Evolutionary conservation across 2,113 vertebrate species (phyloP), one percentile per base, ranked within the genome.

Genomic region (Hemichromis elongatus): DNA sequence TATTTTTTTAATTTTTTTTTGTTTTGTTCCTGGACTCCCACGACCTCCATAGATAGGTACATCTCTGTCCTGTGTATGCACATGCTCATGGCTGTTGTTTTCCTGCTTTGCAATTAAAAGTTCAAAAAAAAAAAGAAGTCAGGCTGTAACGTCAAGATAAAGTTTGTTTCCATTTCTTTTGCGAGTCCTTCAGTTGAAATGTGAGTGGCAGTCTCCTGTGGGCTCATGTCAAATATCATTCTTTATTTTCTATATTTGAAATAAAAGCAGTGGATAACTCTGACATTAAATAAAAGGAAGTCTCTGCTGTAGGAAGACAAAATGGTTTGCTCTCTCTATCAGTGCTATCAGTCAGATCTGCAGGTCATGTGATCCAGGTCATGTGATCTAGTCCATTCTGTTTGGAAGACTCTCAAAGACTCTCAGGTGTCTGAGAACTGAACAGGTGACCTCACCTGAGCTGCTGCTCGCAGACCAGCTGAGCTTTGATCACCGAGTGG

Each of bases 381-480:
- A n/a, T 52, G 50, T 52, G 18, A 52, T 52, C 50, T 53, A 53
- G 50, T n/a, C 50, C 19, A 53, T 19, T 53, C 19, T 53, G 19
- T 53, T 10, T 53, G 50, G 19, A 53, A 52, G 50, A n/a, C 8
- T 52, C 19, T 52, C 24, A 56, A 14, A 26, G 21, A 56, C 21
- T 13, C 55, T 30, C 55, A 57, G 26, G 13, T 57, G 56, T 57
- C 56, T 57, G 26, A 55, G 54, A 59, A 59, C 26, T 59, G 56
- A 59, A 59, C 56, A 59, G 14, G 56, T 30, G n/a, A 42, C 5
- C 93, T 96, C 92, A 99, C 98, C 97, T 94, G 94, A 99, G 95
- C 91, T 96, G 94, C 84, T 95, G 87, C 81, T 97, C 97, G 91
- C 96, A 97, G 85, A 96, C 96, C 85, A 98, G 93, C 55, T 96